These are phyloP conservation scores for Calephelis virginiensis DNA, from an alignment of 1,140 invertebrate species.

Conservation along the genomic window DNA sequence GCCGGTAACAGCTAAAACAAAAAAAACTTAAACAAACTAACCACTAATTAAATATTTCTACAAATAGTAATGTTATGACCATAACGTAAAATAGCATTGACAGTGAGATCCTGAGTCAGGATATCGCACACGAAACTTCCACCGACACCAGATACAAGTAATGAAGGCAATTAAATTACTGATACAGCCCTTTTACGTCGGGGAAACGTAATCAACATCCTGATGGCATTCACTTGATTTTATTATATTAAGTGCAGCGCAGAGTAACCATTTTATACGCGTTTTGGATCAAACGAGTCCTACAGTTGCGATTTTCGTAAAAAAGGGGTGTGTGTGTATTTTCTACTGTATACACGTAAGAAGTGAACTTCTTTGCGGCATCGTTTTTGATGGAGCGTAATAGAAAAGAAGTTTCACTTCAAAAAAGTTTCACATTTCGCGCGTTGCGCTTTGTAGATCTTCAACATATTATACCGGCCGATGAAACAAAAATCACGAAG, in stretches of 20 bases:
- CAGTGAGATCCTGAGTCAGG: not conserved
- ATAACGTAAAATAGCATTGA: not conserved
- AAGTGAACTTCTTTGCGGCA: too few relatives aligned
- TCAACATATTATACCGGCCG: too few relatives aligned
- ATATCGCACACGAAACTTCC: slow-evolving; percentile 3
- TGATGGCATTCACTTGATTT: slow-evolving; percentile 20
- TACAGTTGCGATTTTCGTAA: too few relatives aligned
- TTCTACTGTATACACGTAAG: too few relatives aligned
- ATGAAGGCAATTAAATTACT: slow-evolving; percentile 13
- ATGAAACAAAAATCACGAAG: too few relatives aligned
- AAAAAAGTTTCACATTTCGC: too few relatives aligned
- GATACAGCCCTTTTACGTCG: slow-evolving; percentile 4
- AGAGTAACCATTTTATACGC: not conserved
- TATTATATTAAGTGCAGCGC: slow-evolving; percentile 1
- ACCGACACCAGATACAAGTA: slow-evolving; percentile 1
- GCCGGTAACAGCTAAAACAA: too few relatives aligned
- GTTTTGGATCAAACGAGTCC: too few relatives aligned
- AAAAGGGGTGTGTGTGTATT: too few relatives aligned
- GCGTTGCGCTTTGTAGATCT: too few relatives aligned
- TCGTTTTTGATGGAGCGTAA: too few relatives aligned
- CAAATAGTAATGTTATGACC: not conserved
- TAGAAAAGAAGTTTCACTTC: too few relatives aligned
- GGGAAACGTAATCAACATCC: slow-evolving; percentile 17
- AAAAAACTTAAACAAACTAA: not conserved
- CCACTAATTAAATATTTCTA: not conserved